phyloP scores from a whole-genome alignment of 2,113 vertebrate species.

The Psephotus haematonotus region DNA sequence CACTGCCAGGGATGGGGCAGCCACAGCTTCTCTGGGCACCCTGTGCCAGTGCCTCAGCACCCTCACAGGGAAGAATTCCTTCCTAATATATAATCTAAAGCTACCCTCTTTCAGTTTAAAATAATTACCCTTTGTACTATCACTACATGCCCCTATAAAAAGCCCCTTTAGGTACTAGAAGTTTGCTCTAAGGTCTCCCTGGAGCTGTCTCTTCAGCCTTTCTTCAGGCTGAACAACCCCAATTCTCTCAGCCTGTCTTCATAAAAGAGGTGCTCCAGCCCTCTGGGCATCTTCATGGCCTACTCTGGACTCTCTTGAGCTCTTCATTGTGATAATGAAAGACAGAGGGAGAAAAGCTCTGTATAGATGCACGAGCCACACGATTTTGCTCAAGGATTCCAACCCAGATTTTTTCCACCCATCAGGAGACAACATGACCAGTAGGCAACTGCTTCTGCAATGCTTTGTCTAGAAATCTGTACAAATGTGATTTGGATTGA shows the following conservation, averaged over 20 bases:
- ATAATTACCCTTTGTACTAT: rapidly evolving
- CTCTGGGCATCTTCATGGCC: neutral
- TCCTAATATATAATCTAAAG: neutral
- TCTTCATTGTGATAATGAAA: neutral
- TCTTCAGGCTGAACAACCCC: neutral
- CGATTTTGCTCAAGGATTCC: neutral
- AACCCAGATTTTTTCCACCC: neutral
- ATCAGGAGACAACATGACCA: neutral
- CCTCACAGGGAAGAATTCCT: neutral
- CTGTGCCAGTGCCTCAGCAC: too few species aligned
- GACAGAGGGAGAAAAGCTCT: neutral
- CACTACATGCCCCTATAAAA: neutral
- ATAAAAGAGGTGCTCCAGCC: neutral
- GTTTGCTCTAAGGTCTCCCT: neutral
- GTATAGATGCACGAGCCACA: too few species aligned
- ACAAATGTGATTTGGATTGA: neutral
- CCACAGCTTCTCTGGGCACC: neutral
- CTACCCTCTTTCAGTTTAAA: neutral
- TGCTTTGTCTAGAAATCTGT: neutral
- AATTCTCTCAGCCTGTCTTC: neutral
- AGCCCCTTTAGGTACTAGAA: neutral
- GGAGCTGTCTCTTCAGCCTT: neutral
- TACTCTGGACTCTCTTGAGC: rapidly evolving
- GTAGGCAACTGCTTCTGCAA: neutral
- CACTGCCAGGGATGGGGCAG: rapidly evolving